Evolutionary conservation across 2,888 invertebrate genomes (phyloP).

Genomic region (Eumerus sabulonum): DNA sequence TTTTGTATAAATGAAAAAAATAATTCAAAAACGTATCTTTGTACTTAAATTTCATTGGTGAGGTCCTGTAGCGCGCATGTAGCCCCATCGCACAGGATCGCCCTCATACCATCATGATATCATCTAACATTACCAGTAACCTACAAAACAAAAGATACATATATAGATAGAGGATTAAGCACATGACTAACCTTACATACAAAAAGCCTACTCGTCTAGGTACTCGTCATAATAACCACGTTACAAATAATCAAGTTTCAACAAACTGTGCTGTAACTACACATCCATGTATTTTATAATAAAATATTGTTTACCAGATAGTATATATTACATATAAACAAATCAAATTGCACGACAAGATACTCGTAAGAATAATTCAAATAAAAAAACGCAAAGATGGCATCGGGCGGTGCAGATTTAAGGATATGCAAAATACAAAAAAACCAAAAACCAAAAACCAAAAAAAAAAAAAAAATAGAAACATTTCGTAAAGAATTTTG

Average conservation of each 20-base stretch:
- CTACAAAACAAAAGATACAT: slow-evolving; percentile 48
- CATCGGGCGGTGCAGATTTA: slow-evolving; percentile 12
- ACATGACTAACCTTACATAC: slow-evolving; percentile 51
- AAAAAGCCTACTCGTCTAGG: slow-evolving; percentile 36
- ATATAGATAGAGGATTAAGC: slow-evolving; percentile 23
- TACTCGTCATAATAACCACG: background rate
- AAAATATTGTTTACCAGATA: slow-evolving; percentile 54
- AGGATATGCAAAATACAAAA: slow-evolving; percentile 27
- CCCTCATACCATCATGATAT: slow-evolving; percentile 3
- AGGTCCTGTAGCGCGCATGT: no score
- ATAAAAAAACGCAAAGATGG: slow-evolving; percentile 5
- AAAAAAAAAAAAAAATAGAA: background rate
- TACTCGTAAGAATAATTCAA: background rate
- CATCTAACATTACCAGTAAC: slow-evolving; percentile 46
- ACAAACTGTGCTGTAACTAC: slow-evolving; percentile 59
- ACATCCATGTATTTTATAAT: slow-evolving; percentile 62
- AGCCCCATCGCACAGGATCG: slow-evolving; percentile 14
- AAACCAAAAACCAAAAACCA: background rate
- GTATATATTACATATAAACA: slow-evolving; percentile 10
- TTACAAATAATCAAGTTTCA: slow-evolving; percentile 48
- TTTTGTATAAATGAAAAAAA: slow-evolving; percentile 20
- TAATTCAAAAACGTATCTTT: no score
- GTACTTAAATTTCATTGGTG: no score
- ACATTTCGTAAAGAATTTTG: slow-evolving; percentile 56
- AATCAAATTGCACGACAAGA: slow-evolving; percentile 43